phyloP scores from a whole-genome alignment of 1,140 invertebrate genomes.

The Ptiloglossa arizonensis region DNA sequence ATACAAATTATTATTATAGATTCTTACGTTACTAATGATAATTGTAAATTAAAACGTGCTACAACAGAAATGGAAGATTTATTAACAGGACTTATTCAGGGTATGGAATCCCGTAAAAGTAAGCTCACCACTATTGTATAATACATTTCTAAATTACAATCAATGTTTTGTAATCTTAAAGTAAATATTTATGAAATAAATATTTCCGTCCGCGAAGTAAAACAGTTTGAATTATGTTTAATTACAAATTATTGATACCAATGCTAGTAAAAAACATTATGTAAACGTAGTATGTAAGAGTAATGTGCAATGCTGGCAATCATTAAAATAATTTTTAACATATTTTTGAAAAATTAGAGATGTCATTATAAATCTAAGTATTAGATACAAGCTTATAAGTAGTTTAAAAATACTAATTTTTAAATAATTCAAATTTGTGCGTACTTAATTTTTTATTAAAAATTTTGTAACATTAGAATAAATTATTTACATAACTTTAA shows the following conservation, averaged over 20 bases:
- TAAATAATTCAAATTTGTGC: slow-evolving; percentile 10
- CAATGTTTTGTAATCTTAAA: slow-evolving; percentile 30
- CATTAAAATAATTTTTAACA: slow-evolving; percentile 3
- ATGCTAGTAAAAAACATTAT: neutral
- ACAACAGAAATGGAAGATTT: slow-evolving; percentile 79
- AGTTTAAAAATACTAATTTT: neutral
- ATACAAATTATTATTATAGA: slow-evolving; percentile 59
- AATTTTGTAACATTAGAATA: slow-evolving; percentile 6
- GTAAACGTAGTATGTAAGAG: slow-evolving; percentile 2
- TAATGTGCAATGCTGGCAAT: slow-evolving; percentile 28
- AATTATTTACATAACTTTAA: slow-evolving; percentile 24
- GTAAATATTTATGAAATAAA: slow-evolving; percentile 27
- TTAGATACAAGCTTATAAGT: neutral
- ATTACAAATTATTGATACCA: neutral
- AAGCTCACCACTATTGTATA: slow-evolving; percentile 77
- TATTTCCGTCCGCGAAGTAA: slow-evolving; percentile 41
- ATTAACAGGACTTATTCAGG: slow-evolving; percentile 76
- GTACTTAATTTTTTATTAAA: neutral
- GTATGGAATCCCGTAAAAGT: slow-evolving; percentile 78
- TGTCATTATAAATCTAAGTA: neutral
- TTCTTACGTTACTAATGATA: slow-evolving; percentile 74
- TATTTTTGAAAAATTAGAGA: neutral
- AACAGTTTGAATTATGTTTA: neutral
- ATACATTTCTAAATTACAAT: slow-evolving; percentile 47
- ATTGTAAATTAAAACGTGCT: slow-evolving; percentile 77